Evolutionary conservation across 2,888 invertebrate species (phyloP).

Genomic region (Spodoptera littoralis): DNA sequence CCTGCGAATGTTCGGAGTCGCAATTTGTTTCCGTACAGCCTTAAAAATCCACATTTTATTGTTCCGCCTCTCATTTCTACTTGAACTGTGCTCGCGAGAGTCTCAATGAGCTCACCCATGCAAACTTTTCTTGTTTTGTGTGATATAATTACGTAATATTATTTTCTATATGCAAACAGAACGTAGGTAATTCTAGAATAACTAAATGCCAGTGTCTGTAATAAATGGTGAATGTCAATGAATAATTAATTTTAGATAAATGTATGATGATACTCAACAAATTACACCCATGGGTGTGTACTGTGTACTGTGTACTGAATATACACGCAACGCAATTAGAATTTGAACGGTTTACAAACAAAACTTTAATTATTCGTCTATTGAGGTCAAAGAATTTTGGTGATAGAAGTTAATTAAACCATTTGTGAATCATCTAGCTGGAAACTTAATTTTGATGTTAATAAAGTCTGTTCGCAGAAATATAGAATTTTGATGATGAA

Average conservation of each 20-base stretch:
- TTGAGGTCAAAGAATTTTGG: slow-evolving; percentile 42
- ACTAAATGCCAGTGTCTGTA: background rate
- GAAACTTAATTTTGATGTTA: slow-evolving; percentile 42
- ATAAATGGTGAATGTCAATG: slow-evolving; percentile 8
- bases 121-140: slow-evolving; percentile 58
- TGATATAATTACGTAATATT: slow-evolving; percentile 21
- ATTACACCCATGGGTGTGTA: slow-evolving; percentile 23
- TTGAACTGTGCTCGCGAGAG: slow-evolving; percentile 73
- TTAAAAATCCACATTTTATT: slow-evolving; percentile 87
- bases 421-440: slow-evolving; percentile 29
- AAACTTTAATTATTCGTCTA: slow-evolving; percentile 49
- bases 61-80: slow-evolving; percentile 81
- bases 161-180: slow-evolving; percentile 25
- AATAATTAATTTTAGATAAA: slow-evolving; percentile 19
- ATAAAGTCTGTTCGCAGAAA: slow-evolving; percentile 20
- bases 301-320: slow-evolving; percentile 9
- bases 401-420: slow-evolving; percentile 50
- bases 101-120: slow-evolving; percentile 68
- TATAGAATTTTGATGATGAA: background rate
- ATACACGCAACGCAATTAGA: slow-evolving; percentile 25
- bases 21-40: slow-evolving; percentile 85
- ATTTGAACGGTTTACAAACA: slow-evolving; percentile 43
- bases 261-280: slow-evolving; percentile 25
- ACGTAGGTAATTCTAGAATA: background rate
- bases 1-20: slow-evolving; percentile 76